Conservation (phyloP, 2,113 vertebrate species). For the Apaloderma vittatum region DNA sequence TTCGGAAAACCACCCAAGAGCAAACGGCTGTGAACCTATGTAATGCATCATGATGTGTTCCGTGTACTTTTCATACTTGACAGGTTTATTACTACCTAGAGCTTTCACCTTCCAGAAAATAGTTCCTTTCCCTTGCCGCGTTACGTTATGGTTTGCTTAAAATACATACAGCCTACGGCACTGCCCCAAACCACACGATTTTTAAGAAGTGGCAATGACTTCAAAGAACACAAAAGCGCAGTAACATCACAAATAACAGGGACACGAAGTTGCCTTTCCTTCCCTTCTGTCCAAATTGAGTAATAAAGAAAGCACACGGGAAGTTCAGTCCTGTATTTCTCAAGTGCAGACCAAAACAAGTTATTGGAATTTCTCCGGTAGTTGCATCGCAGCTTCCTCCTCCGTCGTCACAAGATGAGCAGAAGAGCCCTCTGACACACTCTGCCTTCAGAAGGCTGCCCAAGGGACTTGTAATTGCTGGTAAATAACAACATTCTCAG, state of each 20-base stretch:
- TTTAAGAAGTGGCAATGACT: not conserved
- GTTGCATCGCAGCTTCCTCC: not conserved
- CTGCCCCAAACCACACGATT: accelerated
- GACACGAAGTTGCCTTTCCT: not conserved
- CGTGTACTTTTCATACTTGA: not conserved
- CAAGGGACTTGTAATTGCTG: not conserved
- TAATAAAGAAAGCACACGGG: not conserved
- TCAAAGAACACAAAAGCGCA: not conserved
- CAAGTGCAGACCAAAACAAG: not conserved
- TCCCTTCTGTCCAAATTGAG: not conserved
- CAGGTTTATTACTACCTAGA: not conserved
- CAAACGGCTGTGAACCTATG: not conserved
- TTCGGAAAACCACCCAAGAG: not conserved
- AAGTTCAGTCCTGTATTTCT: not conserved
- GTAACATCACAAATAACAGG: not conserved
- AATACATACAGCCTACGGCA: not conserved
- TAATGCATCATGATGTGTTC: not conserved
- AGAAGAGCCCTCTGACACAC: conserved; percentile 26
- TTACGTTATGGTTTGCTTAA: not conserved
- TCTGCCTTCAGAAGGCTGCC: not conserved
- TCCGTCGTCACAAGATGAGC: not conserved
- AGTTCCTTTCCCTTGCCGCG: not conserved
- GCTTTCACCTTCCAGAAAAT: not conserved
- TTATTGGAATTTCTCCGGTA: not conserved
- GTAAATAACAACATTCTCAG: not conserved